A percentile compares a stretch with the other conserved stretches of the same genome.
Evolutionary conservation across 2,113 vertebrate species (phyloP).

Genomic region (Podocnemis expansa): DNA sequence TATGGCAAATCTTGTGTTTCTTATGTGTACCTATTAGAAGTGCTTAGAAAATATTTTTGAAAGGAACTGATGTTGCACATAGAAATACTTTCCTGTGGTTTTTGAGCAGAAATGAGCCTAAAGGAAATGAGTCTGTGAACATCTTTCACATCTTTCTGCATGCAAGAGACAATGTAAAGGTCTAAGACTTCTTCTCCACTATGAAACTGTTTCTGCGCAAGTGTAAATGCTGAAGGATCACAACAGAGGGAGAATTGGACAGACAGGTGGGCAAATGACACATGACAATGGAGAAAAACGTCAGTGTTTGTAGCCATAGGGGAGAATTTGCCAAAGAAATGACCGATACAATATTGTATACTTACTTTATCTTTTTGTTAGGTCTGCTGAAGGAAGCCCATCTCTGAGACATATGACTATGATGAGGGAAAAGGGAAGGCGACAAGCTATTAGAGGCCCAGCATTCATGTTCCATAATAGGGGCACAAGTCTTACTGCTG

Average conservation of each 20-base stretch:
- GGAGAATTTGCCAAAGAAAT: neutral
- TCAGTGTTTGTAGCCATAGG: neutral
- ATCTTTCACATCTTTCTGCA: neutral
- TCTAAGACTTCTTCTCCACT: neutral
- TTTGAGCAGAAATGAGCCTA: neutral
- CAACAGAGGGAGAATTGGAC: fast-evolving
- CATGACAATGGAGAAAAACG: fast-evolving
- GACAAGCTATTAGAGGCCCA: constrained; percentile 84
- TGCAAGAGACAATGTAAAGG: neutral
- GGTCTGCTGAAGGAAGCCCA: constrained; percentile 79
- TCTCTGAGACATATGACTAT: constrained; percentile 78
- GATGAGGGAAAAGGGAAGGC: constrained; percentile 86
- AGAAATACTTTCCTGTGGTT: neutral
- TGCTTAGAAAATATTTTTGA: neutral
- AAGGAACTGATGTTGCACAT: fast-evolving
- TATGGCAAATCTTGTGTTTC: neutral
- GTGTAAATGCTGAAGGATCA: fast-evolving
- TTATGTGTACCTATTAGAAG: neutral
- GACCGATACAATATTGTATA: fast-evolving
- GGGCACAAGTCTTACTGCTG: constrained; percentile 82
- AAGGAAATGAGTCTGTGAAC: neutral
- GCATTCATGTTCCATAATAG: constrained; percentile 89
- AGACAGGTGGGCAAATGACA: neutral
- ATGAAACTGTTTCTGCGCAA: neutral
- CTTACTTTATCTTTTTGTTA: constrained; percentile 13